Percentiles rank a stretch among this genome's conserved stretches.
Conservation (phyloP, 2,797 vertebrate genomes). For the Crenuchus spilurus region DNA sequence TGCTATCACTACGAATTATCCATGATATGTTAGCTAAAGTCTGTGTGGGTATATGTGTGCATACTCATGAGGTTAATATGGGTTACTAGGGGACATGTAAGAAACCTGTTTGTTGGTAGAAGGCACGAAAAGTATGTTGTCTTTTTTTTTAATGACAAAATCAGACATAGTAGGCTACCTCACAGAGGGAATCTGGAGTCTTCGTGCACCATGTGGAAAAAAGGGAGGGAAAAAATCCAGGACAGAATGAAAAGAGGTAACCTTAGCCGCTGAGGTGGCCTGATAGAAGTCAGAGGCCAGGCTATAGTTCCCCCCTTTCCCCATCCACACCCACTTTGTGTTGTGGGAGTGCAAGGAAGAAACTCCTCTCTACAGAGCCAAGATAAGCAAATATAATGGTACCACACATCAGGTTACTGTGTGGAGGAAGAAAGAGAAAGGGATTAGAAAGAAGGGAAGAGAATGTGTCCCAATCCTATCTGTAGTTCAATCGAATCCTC, state of each 20-base stretch:
- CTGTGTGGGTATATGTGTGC: background rate
- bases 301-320: conserved; percentile 46
- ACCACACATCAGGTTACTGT: conserved; percentile 58
- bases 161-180: conserved; percentile 36
- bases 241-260: conserved; percentile 71
- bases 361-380: conserved; percentile 49
- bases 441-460: conserved; percentile 35
- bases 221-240: conserved; percentile 49
- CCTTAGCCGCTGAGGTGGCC: conserved; percentile 72
- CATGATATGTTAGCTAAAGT: conserved; percentile 69
- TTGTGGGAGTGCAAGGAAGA: conserved; percentile 51
- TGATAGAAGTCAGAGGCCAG: conserved; percentile 55
- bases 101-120: conserved; percentile 55
- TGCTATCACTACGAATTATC: conserved; percentile 74
- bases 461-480: conserved; percentile 48
- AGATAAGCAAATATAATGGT: conserved; percentile 61
- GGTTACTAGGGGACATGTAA: conserved; percentile 51
- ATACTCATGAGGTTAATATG: conserved; percentile 33
- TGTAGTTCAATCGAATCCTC: conserved; percentile 43
- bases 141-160: conserved; percentile 72
- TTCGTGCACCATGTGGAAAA: conserved; percentile 65
- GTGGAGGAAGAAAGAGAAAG: conserved; percentile 37
- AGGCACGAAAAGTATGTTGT: conserved; percentile 66
- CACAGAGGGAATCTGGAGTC: conserved; percentile 65
- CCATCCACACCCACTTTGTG: conserved; percentile 53